Base-by-base conservation (phyloP, 2,888 invertebrate species). In the Epiblema foenella region DNA sequence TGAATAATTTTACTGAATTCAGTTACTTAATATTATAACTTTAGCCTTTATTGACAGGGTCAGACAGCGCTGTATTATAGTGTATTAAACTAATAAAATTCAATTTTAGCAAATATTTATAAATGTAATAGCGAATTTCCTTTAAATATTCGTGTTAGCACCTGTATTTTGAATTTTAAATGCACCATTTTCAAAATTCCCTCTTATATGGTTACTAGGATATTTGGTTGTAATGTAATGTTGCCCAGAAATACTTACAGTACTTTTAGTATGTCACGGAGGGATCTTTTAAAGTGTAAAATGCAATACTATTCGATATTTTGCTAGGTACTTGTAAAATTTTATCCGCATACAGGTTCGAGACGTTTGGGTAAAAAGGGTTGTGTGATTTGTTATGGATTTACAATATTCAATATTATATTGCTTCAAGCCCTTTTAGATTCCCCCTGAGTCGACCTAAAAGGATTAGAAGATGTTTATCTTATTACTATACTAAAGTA, bases 31-130 rank as follows among this genome's bases (percentile, higher is more conserved):
- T 39, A 37, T 75, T 63, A 66, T 74, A 59, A 79, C 84, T 83
- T 87, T 89, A 89, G 91, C 91, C 90, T 90, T 91, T 88, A 88
- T 90, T 87, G 85, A 92, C 92, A 92, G 92, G 92, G 92, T 92
- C 89, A 81, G 83, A 88, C 84, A 86, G 86, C 89, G 88, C 85
- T 89, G 86, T 87, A 88, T 85, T 78, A 83, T 88, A 91, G 85
- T 86, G 82, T 89, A 89, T 86, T 86, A 85, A 82, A 88, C 86
- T 83, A 89, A 86, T 86, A 85, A 83, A 88, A 87, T 83, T 85
- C 86, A 88, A 89, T 86, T 83, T 87, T 88, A 90, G 86, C 84
- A 83, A 88, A 89, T 90, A 87, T 86, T 82, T 80, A 84, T 89
- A 83, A 86, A 85, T 86, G 83, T 89, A 86, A 86, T 89, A 89